Evolutionary conservation across 2,797 vertebrate genomes (phyloP).

Genomic region (Macrochelys suwanniensis): DNA sequence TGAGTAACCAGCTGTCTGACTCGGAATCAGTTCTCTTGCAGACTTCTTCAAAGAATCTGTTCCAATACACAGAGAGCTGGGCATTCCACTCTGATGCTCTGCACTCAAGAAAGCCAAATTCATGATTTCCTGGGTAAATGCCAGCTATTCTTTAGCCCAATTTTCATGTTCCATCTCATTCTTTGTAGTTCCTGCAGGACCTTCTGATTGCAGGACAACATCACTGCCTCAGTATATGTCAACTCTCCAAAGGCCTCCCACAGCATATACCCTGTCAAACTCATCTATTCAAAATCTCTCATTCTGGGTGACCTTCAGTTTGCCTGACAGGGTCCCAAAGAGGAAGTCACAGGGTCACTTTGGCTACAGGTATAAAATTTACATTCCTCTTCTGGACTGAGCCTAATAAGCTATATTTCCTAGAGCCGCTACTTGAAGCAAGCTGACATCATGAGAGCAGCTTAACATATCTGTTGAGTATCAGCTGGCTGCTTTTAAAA

Average conservation of each 20-base stretch:
- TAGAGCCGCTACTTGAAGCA: neutral
- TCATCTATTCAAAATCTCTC: neutral
- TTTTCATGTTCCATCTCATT: neutral
- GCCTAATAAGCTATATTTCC: neutral
- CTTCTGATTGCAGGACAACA: neutral
- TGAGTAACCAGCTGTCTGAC: neutral
- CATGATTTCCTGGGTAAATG: neutral
- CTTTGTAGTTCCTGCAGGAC: neutral
- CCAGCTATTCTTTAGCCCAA: neutral
- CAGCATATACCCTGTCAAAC: neutral
- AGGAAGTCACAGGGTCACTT: no score
- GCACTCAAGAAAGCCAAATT: neutral
- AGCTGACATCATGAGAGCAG: neutral
- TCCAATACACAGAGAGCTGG: neutral
- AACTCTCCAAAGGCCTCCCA: no score
- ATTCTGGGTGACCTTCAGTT: neutral
- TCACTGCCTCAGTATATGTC: neutral
- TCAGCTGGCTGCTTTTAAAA: slow-evolving; percentile 1
- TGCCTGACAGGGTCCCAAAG: no score
- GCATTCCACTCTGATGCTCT: neutral
- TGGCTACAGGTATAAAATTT: neutral
- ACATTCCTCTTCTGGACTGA: neutral
- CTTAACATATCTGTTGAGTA: neutral
- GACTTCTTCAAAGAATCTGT: neutral
- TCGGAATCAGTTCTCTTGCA: neutral